A percentile compares a stretch with the other conserved stretches of the same genome.
Evolutionary conservation across 2,797 vertebrate genomes (phyloP).

Genomic region (Artibeus jamaicensis): DNA sequence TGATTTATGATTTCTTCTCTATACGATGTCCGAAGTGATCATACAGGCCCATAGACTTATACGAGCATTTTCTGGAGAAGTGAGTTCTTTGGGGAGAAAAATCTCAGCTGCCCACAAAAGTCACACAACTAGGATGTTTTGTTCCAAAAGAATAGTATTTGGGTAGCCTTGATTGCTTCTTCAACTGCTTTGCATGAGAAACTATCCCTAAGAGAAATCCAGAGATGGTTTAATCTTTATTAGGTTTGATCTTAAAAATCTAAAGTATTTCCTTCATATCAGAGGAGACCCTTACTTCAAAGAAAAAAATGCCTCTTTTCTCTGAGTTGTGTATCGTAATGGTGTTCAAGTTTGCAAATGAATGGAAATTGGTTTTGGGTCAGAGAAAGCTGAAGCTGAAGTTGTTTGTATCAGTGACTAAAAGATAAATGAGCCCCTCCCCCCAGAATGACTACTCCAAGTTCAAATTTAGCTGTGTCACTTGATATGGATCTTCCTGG

Average conservation of each 20-base stretch:
- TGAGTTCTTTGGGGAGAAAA: too few species aligned
- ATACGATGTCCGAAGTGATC: background rate
- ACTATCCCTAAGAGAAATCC: background rate
- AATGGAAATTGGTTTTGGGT: constrained; percentile 4
- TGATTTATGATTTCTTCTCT: background rate
- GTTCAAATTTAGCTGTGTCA: background rate
- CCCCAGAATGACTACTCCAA: background rate
- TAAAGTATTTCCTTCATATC: background rate
- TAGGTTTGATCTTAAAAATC: constrained; percentile 21
- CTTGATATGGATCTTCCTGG: background rate
- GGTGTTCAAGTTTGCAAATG: background rate
- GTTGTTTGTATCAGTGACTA: background rate
- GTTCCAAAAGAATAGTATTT: background rate
- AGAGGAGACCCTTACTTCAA: background rate
- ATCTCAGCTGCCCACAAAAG: background rate
- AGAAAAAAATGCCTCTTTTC: background rate
- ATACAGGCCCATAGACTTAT: background rate
- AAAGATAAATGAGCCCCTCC: background rate
- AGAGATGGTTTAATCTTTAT: background rate
- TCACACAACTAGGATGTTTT: background rate
- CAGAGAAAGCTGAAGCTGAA: background rate
- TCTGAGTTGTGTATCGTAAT: background rate
- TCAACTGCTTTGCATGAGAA: background rate
- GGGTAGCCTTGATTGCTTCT: background rate
- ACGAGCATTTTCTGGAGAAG: background rate